phyloP scores from a whole-genome alignment of 2,888 invertebrate species.

The Plagodis pulveraria region DNA sequence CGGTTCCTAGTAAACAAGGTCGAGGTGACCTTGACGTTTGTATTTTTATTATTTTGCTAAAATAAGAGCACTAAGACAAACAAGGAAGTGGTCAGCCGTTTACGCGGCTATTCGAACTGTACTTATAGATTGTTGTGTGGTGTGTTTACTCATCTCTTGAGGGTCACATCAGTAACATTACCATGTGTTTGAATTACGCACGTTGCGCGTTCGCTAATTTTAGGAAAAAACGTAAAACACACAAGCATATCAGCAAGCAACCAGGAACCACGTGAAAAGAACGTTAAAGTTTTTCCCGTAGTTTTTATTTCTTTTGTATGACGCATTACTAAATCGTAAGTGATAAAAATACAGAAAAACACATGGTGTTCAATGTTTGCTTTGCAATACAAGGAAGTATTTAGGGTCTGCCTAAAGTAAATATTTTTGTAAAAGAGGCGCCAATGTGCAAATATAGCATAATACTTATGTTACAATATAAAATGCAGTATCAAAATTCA shows the following conservation, averaged over 20 bases:
- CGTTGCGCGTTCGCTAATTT: conserved; percentile 25
- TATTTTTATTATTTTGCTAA: conserved; percentile 72
- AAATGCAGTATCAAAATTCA: conserved; percentile 36
- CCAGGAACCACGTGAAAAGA: background rate
- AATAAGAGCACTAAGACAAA: conserved; percentile 73
- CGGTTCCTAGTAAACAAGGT: conserved; percentile 78
- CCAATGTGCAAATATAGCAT: conserved; percentile 17
- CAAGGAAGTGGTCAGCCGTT: conserved; percentile 71
- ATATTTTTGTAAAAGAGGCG: conserved; percentile 26
- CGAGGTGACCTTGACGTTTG: conserved; percentile 70
- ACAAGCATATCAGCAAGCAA: background rate
- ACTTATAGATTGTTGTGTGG: conserved; percentile 45
- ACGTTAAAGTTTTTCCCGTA: background rate
- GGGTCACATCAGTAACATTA: conserved; percentile 50
- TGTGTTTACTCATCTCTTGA: conserved; percentile 64
- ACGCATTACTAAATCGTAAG: conserved; percentile 2
- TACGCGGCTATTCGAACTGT: conserved; percentile 56
- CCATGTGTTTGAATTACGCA: conserved; percentile 26
- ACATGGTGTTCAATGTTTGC: conserved; percentile 7
- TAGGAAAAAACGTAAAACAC: conserved; percentile 15
- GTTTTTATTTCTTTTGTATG: background rate
- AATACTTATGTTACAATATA: conserved; percentile 6
- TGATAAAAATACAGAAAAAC: conserved; percentile 10
- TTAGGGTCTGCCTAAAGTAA: conserved; percentile 9
- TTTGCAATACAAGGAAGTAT: conserved; percentile 18